phyloP scores from a whole-genome alignment of 1,140 invertebrate species.

The Bombyx mandarina region DNA sequence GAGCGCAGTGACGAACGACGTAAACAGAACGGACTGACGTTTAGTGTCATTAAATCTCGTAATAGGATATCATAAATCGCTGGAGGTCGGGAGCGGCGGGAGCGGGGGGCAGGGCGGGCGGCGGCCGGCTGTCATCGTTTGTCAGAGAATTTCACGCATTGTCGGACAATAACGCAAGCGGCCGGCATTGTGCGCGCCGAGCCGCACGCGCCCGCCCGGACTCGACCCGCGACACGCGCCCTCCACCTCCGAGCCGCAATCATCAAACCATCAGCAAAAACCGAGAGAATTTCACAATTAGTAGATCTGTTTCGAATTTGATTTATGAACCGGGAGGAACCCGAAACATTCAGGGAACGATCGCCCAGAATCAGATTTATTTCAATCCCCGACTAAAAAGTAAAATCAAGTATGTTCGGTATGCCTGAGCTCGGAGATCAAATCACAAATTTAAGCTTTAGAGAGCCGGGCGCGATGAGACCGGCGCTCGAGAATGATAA shows the following conservation, averaged over 20 bases:
- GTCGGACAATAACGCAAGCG: constrained; percentile 63
- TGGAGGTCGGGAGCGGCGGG: constrained; percentile 44
- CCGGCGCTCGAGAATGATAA: constrained; percentile 14
- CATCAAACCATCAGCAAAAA: too few species aligned
- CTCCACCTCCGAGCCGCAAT: too few species aligned
- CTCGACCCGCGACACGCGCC: constrained; percentile 41
- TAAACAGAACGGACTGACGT: constrained; percentile 34
- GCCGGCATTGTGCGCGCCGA: constrained; percentile 35
- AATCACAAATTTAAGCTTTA: constrained; percentile 63
- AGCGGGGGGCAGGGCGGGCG: constrained; percentile 19
- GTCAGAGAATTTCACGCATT: constrained; percentile 68
- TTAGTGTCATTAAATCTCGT: constrained; percentile 64
- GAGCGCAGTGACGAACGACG: constrained; percentile 20
- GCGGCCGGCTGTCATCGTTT: constrained; percentile 63
- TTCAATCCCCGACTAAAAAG: constrained; percentile 30
- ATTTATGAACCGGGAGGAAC: too few species aligned
- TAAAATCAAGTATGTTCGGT: constrained; percentile 63
- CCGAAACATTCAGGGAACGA: too few species aligned
- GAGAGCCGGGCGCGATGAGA: constrained; percentile 41
- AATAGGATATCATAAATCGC: constrained; percentile 69
- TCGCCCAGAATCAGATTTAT: constrained; percentile 31
- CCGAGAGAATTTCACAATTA: too few species aligned
- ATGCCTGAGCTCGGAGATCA: constrained; percentile 61
- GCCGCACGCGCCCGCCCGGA: constrained; percentile 16
- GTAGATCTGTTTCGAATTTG: too few species aligned